Percentiles rank a stretch among this genome's conserved stretches.
phyloP scores from a whole-genome alignment of 2,797 vertebrate species.

The Acanthurus lineatus region DNA sequence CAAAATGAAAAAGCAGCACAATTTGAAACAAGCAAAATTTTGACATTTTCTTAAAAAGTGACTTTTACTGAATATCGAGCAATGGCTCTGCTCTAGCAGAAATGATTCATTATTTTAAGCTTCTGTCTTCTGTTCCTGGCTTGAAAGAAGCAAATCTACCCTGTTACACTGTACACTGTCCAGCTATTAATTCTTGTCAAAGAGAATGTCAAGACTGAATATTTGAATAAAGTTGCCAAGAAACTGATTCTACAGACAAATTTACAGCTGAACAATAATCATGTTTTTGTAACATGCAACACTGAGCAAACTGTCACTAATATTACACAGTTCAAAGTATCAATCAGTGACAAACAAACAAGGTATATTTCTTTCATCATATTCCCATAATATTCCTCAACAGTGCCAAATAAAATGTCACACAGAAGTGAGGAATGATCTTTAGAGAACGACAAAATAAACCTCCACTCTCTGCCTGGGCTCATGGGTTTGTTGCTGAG shows the following conservation, averaged over 20 bases:
- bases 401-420: slow-evolving; percentile 32
- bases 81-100: not conserved
- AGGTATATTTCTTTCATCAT: not conserved
- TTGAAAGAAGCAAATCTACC: not conserved
- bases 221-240: not conserved
- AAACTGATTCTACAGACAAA: slow-evolving; percentile 1
- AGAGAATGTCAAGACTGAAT: slow-evolving; percentile 6
- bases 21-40: not conserved
- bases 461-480: slow-evolving; percentile 42
- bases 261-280: slow-evolving; percentile 5
- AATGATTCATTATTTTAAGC: not conserved
- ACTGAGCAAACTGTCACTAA: not conserved
- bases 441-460: slow-evolving; percentile 52
- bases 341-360: slow-evolving; percentile 1
- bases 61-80: not conserved
- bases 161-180: not conserved
- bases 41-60: not conserved
- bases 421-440: slow-evolving; percentile 35
- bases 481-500: slow-evolving; percentile 69
- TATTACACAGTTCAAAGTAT: not conserved
- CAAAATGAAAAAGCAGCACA: not conserved
- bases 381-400: slow-evolving; percentile 10
- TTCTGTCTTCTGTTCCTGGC: not conserved
- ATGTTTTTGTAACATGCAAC: not conserved
- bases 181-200: not conserved